Base-by-base conservation (phyloP, 2,888 invertebrate species). In the Conus canariensis region DNA sequence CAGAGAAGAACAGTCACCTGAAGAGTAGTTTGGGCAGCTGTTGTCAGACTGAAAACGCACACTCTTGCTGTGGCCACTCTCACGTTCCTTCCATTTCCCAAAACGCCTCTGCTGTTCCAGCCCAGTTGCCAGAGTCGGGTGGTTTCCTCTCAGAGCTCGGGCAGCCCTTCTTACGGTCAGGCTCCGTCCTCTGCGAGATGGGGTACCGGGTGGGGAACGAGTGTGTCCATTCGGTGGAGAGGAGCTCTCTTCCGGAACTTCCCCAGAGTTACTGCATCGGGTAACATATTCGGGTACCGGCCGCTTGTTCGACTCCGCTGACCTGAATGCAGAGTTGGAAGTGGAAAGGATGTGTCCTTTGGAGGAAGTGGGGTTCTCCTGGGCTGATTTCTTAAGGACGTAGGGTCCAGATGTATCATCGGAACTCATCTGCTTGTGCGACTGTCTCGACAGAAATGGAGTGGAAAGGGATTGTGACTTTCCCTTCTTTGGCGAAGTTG, bases 21-120 rank as follows among this genome's bases (percentile, higher is more conserved):
- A 67, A 64, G 85, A 85, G 58, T 67, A 74, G 30, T 85, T 14
- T 30, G 16, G 19, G 30, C 58, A 30, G n/a, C 12, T 85, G 14
- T 89, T 70, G 16, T 85, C 85, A 59, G 74, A 58, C 7, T n/a
- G 70, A 30, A 89, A 74, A 16, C 67, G 67, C 56, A 89, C 85
- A 22, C 45, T 89, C 30, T 89, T 85, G 16, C 64, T 74, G 58
- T 58, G 89, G 30, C 85, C 67, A 22, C 22, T 19, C 45, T 58
- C 59, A 14, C n/a, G 45, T 8, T 25, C 30, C 58, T 22, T 19
- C 64, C 60, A 64, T 82, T 82, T 88, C 4, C n/a, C 30, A n/a
- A 82, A 64, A 60, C 45, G 60, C 83, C 45, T 60, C 80, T 14
- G 45, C 16, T 22, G 60, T 1, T 25, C 30, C 45, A 7, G 5